A percentile compares a stretch with the other conserved stretches of the same genome.
Evolutionary conservation across 2,113 vertebrate species (phyloP).

Genomic region (Cepphus grylle): DNA sequence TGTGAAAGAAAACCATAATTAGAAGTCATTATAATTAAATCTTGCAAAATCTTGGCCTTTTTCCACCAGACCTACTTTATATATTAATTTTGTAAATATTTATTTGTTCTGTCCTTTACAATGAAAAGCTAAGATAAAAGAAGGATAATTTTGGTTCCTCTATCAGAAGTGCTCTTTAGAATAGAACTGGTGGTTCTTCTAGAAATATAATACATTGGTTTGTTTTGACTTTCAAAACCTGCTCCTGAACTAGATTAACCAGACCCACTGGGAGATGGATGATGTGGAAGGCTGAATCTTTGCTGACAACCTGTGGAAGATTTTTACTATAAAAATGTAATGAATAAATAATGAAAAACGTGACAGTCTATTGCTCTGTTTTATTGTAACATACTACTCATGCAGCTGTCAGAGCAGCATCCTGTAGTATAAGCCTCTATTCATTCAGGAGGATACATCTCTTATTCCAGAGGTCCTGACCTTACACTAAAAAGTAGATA

Average conservation of each 20-base stretch:
- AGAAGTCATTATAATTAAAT: background rate
- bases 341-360: conserved; percentile 39
- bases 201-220: background rate
- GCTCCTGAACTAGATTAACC: background rate
- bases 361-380: background rate
- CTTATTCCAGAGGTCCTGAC: background rate
- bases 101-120: background rate
- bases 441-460: background rate
- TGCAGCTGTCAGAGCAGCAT: background rate
- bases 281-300: background rate
- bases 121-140: background rate
- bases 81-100: background rate
- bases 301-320: background rate
- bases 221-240: conserved; percentile 16
- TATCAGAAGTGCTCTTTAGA: background rate
- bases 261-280: background rate
- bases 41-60: background rate
- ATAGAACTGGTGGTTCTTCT: background rate
- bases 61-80: background rate
- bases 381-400: background rate
- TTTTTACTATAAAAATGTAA: conserved; percentile 6
- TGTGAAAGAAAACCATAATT: background rate
- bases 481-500: background rate
- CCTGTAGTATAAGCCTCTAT: background rate
- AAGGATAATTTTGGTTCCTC: background rate